A percentile compares a stretch with the other conserved stretches of the same genome.
Evolutionary conservation across 2,888 invertebrate species (phyloP).

Genomic region (Drosophila kokeensis): DNA sequence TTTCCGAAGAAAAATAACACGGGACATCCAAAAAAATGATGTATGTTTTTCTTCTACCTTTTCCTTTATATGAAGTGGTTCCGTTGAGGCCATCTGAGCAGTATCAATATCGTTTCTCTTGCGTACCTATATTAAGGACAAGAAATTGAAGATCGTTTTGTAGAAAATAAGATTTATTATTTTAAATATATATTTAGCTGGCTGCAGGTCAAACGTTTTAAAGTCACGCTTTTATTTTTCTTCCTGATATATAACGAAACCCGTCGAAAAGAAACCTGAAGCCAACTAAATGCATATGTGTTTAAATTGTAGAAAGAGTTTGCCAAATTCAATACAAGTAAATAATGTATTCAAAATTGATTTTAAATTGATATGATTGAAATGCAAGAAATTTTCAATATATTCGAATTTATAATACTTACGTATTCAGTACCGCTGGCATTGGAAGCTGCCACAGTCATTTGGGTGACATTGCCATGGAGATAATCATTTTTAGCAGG

Average conservation of each 20-base stretch:
- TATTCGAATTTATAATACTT: constrained; percentile 38
- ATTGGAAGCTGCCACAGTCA: constrained; percentile 85
- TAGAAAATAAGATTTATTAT: not conserved
- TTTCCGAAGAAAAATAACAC: not conserved
- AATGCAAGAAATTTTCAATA: too few species aligned
- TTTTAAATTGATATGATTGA: not conserved
- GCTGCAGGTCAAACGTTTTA: not conserved
- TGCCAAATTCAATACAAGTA: not conserved
- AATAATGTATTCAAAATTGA: not conserved
- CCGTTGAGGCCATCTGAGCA: constrained; percentile 87
- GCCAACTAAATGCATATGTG: not conserved
- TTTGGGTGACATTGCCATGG: constrained; percentile 84
- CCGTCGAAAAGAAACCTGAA: not conserved
- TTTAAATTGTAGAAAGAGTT: not conserved
- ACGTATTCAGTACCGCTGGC: constrained; percentile 85
- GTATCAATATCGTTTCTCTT: constrained; percentile 88
- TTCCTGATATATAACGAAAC: too few species aligned
- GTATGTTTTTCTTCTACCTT: constrained; percentile 75
- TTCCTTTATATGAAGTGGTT: constrained; percentile 86
- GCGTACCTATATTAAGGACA: constrained; percentile 86
- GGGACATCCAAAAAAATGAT: not conserved
- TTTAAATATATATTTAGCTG: not conserved
- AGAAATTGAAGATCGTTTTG: not conserved
- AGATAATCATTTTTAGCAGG: constrained; percentile 83
- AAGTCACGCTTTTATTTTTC: not conserved